Conservation (phyloP, 2,888 invertebrate genomes). For the Dryocosmus kuriphilus region DNA sequence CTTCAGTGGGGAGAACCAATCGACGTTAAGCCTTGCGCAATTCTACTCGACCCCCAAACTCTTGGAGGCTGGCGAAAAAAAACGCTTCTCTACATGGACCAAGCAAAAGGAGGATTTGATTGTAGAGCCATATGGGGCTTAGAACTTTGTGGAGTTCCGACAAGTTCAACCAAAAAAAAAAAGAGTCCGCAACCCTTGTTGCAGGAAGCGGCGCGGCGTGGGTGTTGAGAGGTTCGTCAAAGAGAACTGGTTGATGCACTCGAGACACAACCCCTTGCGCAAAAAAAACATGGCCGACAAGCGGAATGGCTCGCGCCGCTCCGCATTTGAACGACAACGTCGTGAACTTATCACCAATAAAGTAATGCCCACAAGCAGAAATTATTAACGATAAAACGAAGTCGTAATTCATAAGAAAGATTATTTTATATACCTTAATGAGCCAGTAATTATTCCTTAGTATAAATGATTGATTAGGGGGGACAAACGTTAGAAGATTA, state of each 20-base stretch:
- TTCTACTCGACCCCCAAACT: not conserved
- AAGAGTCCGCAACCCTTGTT: slow-evolving; percentile 62
- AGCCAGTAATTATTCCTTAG: not conserved
- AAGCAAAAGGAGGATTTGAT: not conserved
- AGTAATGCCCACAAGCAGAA: not conserved
- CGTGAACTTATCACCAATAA: not conserved
- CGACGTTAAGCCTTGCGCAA: not conserved
- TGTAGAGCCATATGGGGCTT: slow-evolving; percentile 16
- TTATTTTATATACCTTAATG: not conserved
- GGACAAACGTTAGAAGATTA: not conserved
- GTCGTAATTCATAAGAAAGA: not conserved
- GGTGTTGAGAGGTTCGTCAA: slow-evolving; percentile 73
- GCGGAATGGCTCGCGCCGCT: slow-evolving; percentile 56
- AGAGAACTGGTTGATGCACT: slow-evolving; percentile 70
- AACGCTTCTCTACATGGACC: slow-evolving; percentile 1
- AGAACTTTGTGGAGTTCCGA: slow-evolving; percentile 18
- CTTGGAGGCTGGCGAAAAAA: slow-evolving; percentile 6
- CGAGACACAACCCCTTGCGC: slow-evolving; percentile 71
- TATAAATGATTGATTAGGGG: not conserved
- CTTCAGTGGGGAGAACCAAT: not conserved
- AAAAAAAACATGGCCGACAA: slow-evolving; percentile 72
- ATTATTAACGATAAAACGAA: slow-evolving; percentile 3
- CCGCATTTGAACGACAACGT: slow-evolving; percentile 42
- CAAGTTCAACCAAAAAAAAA: slow-evolving; percentile 26
- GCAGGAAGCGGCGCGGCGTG: slow-evolving; percentile 67